These are phyloP conservation scores for Stegodyphus dumicola DNA, from an alignment of 1,140 invertebrate genomes.

Conservation along the genomic window DNA sequence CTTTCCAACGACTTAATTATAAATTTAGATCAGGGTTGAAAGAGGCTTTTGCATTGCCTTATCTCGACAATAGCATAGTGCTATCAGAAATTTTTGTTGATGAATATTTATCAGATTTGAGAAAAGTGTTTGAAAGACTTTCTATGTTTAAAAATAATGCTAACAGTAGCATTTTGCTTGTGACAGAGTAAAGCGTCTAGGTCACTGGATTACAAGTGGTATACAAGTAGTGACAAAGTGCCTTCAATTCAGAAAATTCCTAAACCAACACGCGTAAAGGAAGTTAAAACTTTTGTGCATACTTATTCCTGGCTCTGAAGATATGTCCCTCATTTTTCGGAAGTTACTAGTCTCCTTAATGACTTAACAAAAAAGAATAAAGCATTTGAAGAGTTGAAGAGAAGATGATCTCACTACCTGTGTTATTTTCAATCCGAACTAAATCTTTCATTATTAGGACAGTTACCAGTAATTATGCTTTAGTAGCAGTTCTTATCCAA, in stretches of 20 bases:
- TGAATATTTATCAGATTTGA: conserved; percentile 2
- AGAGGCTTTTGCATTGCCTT: background rate
- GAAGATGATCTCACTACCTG: background rate
- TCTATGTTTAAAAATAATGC: background rate
- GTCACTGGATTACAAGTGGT: conserved; percentile 21
- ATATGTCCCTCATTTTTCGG: conserved; percentile 32
- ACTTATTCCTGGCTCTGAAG: conserved; percentile 56
- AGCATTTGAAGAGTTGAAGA: conserved; percentile 61
- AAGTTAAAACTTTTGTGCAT: conserved; percentile 27
- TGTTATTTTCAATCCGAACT: conserved; percentile 48
- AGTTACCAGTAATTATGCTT: conserved; percentile 46
- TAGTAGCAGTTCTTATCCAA: conserved; percentile 65
- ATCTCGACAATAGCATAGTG: background rate
- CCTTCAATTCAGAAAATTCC: conserved; percentile 40
- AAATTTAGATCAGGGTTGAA: background rate
- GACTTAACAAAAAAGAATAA: conserved; percentile 38
- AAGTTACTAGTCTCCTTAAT: conserved; percentile 58
- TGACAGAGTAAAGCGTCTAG: background rate
- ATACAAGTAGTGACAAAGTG: conserved; percentile 63
- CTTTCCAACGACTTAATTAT: background rate
- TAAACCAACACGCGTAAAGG: too few relatives aligned
- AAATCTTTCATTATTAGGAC: conserved; percentile 30
- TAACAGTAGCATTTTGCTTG: background rate
- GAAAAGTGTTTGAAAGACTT: conserved; percentile 13
- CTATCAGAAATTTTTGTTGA: conserved; percentile 15